Base-by-base conservation (phyloP, 2,888 invertebrate species). In the Slavum lentiscoides region DNA sequence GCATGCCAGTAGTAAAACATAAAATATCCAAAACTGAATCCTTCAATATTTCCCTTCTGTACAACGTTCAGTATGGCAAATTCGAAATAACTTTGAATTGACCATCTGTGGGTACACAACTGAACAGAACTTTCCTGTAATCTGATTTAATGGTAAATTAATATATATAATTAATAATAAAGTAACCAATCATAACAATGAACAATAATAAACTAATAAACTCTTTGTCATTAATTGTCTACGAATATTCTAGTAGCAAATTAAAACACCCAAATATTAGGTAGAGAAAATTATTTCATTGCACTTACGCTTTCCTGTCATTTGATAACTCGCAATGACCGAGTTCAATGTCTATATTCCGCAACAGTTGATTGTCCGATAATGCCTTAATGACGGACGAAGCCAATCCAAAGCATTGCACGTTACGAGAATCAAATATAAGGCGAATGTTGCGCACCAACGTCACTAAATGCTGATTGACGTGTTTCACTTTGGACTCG, bases 1-100 rank as follows among this genome's bases (percentile, higher is more conserved):
- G 49, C 77, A 64, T 80, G 43, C 77, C 77, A 80, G 19, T 70
- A 80, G 49, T 70, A 80, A 64, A 80, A 80, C 62, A 62, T 69
- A 55, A 88, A 87, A 84, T 88, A 90, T 66, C 90, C 90, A 74
- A 90, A 85, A 74, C 88, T 89, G 64, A 90, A 85, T 68, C 87
- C 88, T 84, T 88, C 86, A 43, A 80, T 70, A 43, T 80, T 80
- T 70, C 62, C 62, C 70, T 62, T 80, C 39, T 80, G 70, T 9
- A 70, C 37, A 19, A 80, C 23, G 55, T 80, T 80, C 21, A 80
- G n/a, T 55, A 80, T 64, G 4, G 69, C 62, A 70, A 53, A 62
- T 23, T 80, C 77, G 19, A 80, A 70, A 70, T 77, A 62, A 13
- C 69, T 55, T 53, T 69, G 77, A 53, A 70, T 49, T 23, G 77